These are phyloP conservation scores for Epinotia ramella DNA, from an alignment of 2,888 invertebrate species.

Conservation along the genomic window DNA sequence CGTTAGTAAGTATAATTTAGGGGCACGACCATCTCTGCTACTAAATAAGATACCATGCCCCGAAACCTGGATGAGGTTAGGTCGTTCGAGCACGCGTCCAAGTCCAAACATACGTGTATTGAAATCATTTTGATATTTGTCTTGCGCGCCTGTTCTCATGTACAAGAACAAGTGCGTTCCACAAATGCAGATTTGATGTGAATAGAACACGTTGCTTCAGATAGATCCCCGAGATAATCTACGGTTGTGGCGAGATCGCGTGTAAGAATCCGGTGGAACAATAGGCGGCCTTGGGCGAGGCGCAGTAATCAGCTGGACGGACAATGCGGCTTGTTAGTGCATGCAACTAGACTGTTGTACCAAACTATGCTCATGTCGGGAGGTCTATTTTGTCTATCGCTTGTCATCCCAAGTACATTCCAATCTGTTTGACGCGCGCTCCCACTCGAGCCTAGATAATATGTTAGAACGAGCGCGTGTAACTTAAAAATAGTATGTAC, in stretches of 20 bases:
- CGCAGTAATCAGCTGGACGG: conserved; percentile 71
- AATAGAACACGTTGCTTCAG: conserved; percentile 1
- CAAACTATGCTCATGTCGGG: conserved; percentile 1
- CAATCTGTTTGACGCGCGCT: neutral
- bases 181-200: neutral
- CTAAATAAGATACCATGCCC: neutral
- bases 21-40: neutral
- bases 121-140: neutral
- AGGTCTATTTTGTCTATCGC: neutral
- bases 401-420: neutral
- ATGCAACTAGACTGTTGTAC: conserved; percentile 34
- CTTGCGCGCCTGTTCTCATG: neutral
- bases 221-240: conserved; percentile 49
- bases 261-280: conserved; percentile 80
- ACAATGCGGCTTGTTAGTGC: conserved; percentile 58
- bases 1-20: neutral
- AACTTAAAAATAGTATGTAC: too few relatives aligned
- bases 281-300: conserved; percentile 77
- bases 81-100: neutral
- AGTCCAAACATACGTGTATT: neutral
- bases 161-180: neutral
- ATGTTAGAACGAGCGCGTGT: too few relatives aligned
- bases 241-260: conserved; percentile 61
- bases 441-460: neutral
- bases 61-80: neutral